These are phyloP conservation scores for Eunapius fragilis DNA, from an alignment of 37 sponge, comb jelly and placozoan species.

Conservation along the genomic window DNA sequence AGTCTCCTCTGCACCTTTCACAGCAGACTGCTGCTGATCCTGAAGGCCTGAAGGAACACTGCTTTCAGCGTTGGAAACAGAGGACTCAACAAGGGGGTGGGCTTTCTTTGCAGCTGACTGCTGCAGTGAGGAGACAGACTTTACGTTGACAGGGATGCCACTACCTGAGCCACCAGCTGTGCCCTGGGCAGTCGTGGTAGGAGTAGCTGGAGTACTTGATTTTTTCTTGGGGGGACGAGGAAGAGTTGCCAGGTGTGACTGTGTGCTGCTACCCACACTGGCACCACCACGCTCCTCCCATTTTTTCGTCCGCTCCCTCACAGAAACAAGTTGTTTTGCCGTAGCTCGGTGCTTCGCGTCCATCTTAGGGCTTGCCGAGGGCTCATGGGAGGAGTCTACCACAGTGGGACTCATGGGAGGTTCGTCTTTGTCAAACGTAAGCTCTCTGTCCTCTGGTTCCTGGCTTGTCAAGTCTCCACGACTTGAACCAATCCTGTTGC, in stretches of 20 bases:
- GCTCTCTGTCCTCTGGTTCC: not conserved
- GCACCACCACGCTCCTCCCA: conserved; percentile 55
- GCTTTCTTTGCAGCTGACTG: not conserved
- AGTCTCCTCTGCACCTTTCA: not conserved
- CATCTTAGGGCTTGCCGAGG: not conserved
- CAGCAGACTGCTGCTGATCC: not conserved
- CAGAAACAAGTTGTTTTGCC: conserved; percentile 2
- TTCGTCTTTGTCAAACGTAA: not conserved
- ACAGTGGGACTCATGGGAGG: not conserved
- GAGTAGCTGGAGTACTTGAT: not conserved
- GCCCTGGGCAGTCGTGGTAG: not conserved
- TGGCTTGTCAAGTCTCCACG: not conserved
- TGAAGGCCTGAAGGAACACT: not conserved
- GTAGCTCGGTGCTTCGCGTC: not conserved
- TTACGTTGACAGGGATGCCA: not conserved
- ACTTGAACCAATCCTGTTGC: not conserved
- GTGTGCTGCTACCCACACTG: not conserved
- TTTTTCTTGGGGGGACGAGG: not conserved
- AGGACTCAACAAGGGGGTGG: not conserved
- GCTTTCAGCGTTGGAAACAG: not conserved
- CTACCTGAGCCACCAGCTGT: no score
- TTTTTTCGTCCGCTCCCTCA: conserved; percentile 36
- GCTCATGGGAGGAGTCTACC: not conserved
- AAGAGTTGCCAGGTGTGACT: not conserved
- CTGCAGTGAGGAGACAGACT: not conserved